Percentiles rank a stretch among this genome's conserved stretches.
These are phyloP conservation scores for Corynorhinus townsendii DNA, from an alignment of 2,113 vertebrate genomes.

Conservation along the genomic window DNA sequence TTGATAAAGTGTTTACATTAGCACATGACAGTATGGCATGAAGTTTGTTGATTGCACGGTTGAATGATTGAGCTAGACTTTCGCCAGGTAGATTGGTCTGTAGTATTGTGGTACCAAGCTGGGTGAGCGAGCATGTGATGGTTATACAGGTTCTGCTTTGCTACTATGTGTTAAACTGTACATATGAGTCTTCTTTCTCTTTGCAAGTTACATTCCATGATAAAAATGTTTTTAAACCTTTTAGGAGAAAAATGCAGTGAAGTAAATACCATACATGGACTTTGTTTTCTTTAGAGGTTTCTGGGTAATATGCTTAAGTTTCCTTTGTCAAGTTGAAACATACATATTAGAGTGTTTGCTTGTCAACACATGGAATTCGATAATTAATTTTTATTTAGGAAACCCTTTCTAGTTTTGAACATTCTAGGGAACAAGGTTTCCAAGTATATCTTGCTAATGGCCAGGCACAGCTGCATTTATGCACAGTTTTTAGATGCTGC, in stretches of 20 bases:
- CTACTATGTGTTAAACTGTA: neutral
- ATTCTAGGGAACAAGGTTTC: constrained; percentile 21
- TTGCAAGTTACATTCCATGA: neutral
- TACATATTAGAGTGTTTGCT: constrained; percentile 60
- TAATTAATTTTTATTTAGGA: constrained; percentile 66
- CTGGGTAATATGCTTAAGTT: constrained; percentile 43
- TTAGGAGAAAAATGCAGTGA: neutral
- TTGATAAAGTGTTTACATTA: neutral
- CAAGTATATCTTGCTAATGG: constrained; percentile 12
- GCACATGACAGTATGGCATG: neutral
- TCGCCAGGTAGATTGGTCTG: neutral
- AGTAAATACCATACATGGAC: neutral
- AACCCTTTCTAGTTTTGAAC: constrained; percentile 19
- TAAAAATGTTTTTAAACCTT: constrained; percentile 47
- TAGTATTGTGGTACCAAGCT: neutral
- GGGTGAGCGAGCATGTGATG: neutral
- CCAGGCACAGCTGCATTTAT: constrained; percentile 48
- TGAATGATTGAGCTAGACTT: neutral
- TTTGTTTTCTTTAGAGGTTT: constrained; percentile 48
- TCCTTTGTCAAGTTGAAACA: constrained; percentile 54
- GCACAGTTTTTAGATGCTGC: neutral
- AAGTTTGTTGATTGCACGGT: neutral
- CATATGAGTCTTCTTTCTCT: neutral
- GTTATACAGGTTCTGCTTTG: neutral
- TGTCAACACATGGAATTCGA: constrained; percentile 65